Evolutionary conservation across 2,888 invertebrate species (phyloP).

Genomic region (Lycocerus yunnanus): DNA sequence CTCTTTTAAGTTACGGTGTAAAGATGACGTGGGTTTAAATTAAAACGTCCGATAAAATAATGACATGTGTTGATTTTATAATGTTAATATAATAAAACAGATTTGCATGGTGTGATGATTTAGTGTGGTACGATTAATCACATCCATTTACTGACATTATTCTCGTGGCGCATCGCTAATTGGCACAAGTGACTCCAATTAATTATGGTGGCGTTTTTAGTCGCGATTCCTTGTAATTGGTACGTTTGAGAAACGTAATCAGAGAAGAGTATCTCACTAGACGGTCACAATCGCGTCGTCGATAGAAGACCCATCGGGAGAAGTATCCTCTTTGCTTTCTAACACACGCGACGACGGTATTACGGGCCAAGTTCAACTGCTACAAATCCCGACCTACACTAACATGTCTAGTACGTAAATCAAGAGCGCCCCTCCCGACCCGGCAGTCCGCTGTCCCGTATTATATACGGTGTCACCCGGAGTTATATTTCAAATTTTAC

Average conservation of each 20-base stretch:
- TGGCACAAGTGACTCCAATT: constrained; percentile 42
- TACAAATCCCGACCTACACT: constrained; percentile 34
- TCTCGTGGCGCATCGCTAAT: constrained; percentile 45
- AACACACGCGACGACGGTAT: constrained; percentile 25
- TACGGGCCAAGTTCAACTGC: constrained; percentile 35
- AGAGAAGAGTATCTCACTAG: constrained; percentile 11
- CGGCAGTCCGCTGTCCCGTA: constrained; percentile 32
- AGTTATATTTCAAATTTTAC: constrained; percentile 37
- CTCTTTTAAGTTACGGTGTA: not conserved
- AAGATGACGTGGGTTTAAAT: constrained; percentile 6
- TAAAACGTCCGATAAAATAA: constrained; percentile 24
- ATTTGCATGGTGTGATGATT: constrained; percentile 36
- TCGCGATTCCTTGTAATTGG: constrained; percentile 28
- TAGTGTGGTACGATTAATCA: constrained; percentile 40
- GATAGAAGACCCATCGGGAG: constrained; percentile 9
- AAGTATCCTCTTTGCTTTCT: constrained; percentile 17
- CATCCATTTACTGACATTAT: constrained; percentile 41
- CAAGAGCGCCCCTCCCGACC: constrained; percentile 31
- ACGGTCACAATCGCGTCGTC: not conserved
- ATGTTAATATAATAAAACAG: constrained; percentile 31
- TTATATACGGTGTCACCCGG: constrained; percentile 36
- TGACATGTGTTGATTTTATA: constrained; percentile 24
- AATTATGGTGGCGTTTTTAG: constrained; percentile 36
- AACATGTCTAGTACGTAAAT: constrained; percentile 35
- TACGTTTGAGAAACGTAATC: constrained; percentile 13